Evolutionary conservation across 2,888 invertebrate genomes (phyloP).

Genomic region (Drosophila rubida): DNA sequence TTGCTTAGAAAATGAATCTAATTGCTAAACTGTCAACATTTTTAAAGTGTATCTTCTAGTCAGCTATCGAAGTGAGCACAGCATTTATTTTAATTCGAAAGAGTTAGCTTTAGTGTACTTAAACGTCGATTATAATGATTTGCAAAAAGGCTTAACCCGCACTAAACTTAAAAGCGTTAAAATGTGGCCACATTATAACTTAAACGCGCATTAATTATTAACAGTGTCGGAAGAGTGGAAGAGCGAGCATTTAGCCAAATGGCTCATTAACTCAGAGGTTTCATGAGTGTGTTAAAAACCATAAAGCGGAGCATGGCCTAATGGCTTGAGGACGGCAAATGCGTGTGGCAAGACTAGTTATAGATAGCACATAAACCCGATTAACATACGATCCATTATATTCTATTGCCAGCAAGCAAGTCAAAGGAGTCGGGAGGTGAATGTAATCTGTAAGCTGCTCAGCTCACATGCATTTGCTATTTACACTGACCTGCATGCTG

Average conservation of each 20-base stretch:
- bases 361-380: conserved; percentile 11
- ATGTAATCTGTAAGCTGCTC: conserved; percentile 30
- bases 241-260: conserved; percentile 46
- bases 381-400: conserved; percentile 49
- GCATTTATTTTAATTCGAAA: not conserved
- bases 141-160: conserved; percentile 22
- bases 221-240: conserved; percentile 47
- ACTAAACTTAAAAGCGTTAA: conserved; percentile 58
- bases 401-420: not conserved
- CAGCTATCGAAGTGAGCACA: not conserved
- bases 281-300: conserved; percentile 2
- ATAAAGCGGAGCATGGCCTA: conserved; percentile 3
- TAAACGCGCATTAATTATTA: conserved; percentile 62
- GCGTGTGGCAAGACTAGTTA: conserved; percentile 12
- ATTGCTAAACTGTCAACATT: no score
- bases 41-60: not conserved
- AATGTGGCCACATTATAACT: conserved; percentile 60
- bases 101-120: conserved; percentile 8
- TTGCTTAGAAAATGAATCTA: no score
- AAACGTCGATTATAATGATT: conserved; percentile 21
- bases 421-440: conserved; percentile 4
- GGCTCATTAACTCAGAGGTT: conserved; percentile 51
- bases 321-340: conserved; percentile 14
- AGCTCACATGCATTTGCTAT: conserved; percentile 59
- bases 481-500: conserved; percentile 61